phyloP scores from a whole-genome alignment of 2,888 invertebrate genomes.

The Beris chalybata region DNA sequence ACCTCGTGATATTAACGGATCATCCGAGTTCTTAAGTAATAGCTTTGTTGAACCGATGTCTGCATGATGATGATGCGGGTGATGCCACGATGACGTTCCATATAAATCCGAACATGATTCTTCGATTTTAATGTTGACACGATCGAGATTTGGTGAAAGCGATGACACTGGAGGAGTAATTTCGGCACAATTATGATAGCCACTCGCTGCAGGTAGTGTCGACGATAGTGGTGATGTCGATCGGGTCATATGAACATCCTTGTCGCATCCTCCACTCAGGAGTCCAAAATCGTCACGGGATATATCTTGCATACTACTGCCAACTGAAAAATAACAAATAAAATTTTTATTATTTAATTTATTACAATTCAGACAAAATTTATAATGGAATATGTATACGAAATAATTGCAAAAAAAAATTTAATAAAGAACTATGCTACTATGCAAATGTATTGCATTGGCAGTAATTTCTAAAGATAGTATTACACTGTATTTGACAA shows the following conservation, averaged over 20 bases:
- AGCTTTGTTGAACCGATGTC: conserved; percentile 44
- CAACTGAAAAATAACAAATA: conserved; percentile 42
- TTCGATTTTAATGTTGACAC: conserved; percentile 36
- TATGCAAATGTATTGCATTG: too few relatives aligned
- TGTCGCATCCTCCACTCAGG: conserved; percentile 44
- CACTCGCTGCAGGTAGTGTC: conserved; percentile 18
- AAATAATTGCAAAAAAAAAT: too few relatives aligned
- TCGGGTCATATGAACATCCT: conserved; percentile 45
- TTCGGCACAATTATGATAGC: conserved; percentile 15
- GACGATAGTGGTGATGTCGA: conserved; percentile 40
- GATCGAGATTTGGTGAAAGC: conserved; percentile 20
- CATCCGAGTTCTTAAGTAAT: conserved; percentile 53
- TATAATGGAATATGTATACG: too few relatives aligned
- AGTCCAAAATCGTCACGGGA: conserved; percentile 48
- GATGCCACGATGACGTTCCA: conserved; percentile 32
- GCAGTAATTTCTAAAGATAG: too few relatives aligned
- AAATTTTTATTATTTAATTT: neutral
- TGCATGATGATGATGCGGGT: conserved; percentile 39
- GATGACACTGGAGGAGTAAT: conserved; percentile 7
- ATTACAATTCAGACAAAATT: too few relatives aligned
- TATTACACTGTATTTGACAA: too few relatives aligned
- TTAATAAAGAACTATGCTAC: too few relatives aligned
- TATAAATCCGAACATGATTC: conserved; percentile 35
- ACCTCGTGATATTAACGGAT: conserved; percentile 55
- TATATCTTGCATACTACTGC: conserved; percentile 54